phyloP scores from a whole-genome alignment of 2,113 vertebrate genomes.

The Brachirus orientalis region DNA sequence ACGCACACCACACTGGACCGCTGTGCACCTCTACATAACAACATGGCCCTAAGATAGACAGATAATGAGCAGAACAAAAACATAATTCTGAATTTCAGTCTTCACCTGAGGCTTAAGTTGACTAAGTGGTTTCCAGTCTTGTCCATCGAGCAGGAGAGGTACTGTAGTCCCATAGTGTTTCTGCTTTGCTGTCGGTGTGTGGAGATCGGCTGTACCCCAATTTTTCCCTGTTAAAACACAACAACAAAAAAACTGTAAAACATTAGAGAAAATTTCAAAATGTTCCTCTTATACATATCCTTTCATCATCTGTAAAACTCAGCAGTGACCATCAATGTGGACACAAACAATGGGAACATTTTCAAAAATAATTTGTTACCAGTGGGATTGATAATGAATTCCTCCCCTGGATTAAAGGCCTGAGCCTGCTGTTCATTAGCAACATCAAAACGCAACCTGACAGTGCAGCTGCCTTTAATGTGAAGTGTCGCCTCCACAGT shows the following conservation, averaged over 20 bases:
- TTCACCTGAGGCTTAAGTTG: constrained; percentile 77
- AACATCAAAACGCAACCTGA: constrained; percentile 25
- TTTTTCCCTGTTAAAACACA: constrained; percentile 49
- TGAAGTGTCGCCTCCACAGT: constrained; percentile 28
- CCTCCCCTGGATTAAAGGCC: constrained; percentile 27
- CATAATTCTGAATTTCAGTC: not conserved
- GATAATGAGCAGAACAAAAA: not conserved
- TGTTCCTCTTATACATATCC: not conserved
- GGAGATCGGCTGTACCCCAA: constrained; percentile 49
- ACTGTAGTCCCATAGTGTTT: constrained; percentile 80
- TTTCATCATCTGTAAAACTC: not conserved
- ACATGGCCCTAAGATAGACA: no score
- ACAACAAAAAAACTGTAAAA: constrained; percentile 16
- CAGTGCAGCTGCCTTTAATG: constrained; percentile 30
- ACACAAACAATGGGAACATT: constrained; percentile 27
- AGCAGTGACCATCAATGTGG: not conserved
- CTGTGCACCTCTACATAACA: no score
- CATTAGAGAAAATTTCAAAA: constrained; percentile 19
- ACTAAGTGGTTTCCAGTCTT: constrained; percentile 79
- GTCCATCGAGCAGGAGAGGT: constrained; percentile 83
- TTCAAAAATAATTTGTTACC: constrained; percentile 9
- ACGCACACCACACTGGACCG: no score
- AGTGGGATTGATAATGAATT: constrained; percentile 23
- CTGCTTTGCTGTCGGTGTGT: constrained; percentile 53
- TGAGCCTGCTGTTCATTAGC: constrained; percentile 29